Percentiles rank a stretch among this genome's conserved stretches.
These are phyloP conservation scores for Vulpes lagopus DNA, from an alignment of 2,113 vertebrate genomes.

Conservation along the genomic window DNA sequence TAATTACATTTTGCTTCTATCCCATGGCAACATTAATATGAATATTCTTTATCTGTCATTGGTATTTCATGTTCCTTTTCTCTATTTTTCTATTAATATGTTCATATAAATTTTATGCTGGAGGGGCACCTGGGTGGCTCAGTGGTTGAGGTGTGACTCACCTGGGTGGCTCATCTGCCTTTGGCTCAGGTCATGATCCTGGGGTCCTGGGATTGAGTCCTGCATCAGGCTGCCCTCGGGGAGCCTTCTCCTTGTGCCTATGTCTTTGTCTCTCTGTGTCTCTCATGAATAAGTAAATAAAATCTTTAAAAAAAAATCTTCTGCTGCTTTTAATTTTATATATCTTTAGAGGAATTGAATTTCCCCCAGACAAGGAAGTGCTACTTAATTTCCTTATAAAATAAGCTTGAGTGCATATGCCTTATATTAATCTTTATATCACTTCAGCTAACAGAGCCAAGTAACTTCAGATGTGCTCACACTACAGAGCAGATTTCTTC, in stretches of 20 bases:
- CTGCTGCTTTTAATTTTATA: neutral
- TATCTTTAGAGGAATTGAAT: neutral
- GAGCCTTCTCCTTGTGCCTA: too few species aligned
- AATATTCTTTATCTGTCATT: constrained; percentile 17
- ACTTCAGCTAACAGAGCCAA: neutral
- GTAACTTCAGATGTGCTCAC: neutral
- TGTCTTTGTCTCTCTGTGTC: too few species aligned
- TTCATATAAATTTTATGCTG: neutral
- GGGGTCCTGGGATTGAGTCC: too few species aligned
- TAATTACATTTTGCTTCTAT: neutral
- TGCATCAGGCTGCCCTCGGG: too few species aligned
- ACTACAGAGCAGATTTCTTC: neutral
- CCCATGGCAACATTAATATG: neutral
- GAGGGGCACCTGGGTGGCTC: too few species aligned
- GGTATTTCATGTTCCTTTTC: neutral
- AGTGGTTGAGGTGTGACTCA: too few species aligned
- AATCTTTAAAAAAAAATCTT: neutral
- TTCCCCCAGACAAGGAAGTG: neutral
- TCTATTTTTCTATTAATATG: constrained; percentile 10
- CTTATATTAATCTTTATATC: constrained; percentile 4
- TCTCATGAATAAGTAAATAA: too few species aligned
- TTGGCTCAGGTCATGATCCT: too few species aligned
- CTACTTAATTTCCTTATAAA: constrained; percentile 33
- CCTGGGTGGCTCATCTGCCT: too few species aligned
- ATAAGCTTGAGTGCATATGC: neutral